These are phyloP conservation scores for Germaria angustata DNA, from an alignment of 2,888 invertebrate genomes.

Conservation along the genomic window DNA sequence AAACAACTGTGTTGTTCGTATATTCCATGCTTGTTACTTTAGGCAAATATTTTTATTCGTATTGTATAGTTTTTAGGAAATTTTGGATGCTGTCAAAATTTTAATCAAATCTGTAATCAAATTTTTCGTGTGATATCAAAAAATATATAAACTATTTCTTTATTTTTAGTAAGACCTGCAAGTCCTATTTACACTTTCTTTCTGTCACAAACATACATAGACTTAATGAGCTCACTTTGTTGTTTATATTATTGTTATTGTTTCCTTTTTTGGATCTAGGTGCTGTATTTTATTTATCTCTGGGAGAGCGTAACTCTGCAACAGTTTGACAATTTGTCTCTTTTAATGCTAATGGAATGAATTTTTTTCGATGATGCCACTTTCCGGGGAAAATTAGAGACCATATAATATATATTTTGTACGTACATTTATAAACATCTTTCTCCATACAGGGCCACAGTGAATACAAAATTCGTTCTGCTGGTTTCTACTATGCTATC, in stretches of 20 bases:
- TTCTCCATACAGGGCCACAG: too few species aligned
- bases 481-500: too few species aligned
- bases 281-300: conserved; percentile 12
- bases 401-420: too few species aligned
- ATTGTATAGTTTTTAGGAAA: too few species aligned
- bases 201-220: conserved; percentile 33
- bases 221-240: conserved; percentile 17
- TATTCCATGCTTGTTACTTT: conserved; percentile 3
- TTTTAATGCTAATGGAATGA: background rate
- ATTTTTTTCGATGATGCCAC: conserved; percentile 1
- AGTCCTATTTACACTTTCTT: conserved; percentile 4
- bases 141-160: too few species aligned
- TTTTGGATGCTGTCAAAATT: too few species aligned
- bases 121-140: too few species aligned
- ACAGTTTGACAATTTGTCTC: background rate
- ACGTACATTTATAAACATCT: too few species aligned
- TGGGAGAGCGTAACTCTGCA: background rate
- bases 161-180: background rate
- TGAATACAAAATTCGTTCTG: too few species aligned
- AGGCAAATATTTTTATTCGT: too few species aligned
- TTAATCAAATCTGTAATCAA: too few species aligned
- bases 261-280: background rate
- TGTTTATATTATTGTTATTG: too few species aligned
- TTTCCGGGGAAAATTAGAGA: background rate
- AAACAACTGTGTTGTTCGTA: conserved; percentile 17